Evolutionary conservation across 2,113 vertebrate genomes (phyloP).

Genomic region (Indri indri): DNA sequence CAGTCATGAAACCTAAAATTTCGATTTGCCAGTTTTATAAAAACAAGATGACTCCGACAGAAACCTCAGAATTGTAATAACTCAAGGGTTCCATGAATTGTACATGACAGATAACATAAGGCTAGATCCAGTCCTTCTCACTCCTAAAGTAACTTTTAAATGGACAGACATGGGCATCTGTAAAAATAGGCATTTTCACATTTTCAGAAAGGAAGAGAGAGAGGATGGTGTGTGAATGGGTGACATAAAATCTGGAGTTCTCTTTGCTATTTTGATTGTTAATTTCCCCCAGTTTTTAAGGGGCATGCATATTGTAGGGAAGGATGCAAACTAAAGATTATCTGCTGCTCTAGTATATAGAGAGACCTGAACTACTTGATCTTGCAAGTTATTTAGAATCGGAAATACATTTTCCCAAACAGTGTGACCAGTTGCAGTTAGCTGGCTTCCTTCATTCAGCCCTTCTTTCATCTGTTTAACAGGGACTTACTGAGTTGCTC

Average conservation of each 20-base stretch:
- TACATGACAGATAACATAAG: background rate
- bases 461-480: background rate
- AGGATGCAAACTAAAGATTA: background rate
- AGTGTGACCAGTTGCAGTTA: background rate
- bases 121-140: background rate
- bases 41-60: slow-evolving; percentile 44
- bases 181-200: background rate
- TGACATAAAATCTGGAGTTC: background rate
- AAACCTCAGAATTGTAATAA: background rate
- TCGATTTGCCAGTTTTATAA: slow-evolving; percentile 25
- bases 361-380: background rate
- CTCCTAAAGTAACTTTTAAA: slow-evolving; percentile 14
- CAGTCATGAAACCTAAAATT: slow-evolving; percentile 61
- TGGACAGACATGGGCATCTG: background rate
- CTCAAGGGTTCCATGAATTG: background rate
- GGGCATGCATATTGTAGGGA: background rate
- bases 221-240: background rate
- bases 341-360: background rate
- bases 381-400: background rate
- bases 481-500: background rate
- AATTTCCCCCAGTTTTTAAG: background rate
- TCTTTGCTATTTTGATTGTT: background rate
- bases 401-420: background rate
- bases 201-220: background rate
- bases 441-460: background rate